Conservation (phyloP, 2,113 vertebrate species). For the Cyphomyrus plagiostoma region DNA sequence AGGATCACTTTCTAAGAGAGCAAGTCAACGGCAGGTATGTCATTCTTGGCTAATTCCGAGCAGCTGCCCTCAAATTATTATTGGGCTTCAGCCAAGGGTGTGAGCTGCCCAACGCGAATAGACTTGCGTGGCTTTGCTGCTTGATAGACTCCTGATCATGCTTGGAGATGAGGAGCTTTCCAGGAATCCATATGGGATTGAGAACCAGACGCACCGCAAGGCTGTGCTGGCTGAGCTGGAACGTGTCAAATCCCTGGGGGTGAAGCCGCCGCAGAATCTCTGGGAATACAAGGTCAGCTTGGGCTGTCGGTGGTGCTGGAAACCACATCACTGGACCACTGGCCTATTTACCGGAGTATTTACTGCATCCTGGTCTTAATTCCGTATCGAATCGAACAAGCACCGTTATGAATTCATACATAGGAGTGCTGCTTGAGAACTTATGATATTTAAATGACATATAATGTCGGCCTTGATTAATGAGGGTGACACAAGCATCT, state of each 20-base stretch:
- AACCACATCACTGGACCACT: neutral
- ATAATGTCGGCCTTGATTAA: neutral
- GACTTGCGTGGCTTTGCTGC: neutral
- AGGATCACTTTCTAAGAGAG: conserved; percentile 72
- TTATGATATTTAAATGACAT: neutral
- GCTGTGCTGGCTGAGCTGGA: conserved; percentile 76
- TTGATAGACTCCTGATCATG: conserved; percentile 72
- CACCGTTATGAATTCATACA: neutral
- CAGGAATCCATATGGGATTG: conserved; percentile 67
- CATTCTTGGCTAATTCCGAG: conserved; percentile 22
- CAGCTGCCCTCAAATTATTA: neutral
- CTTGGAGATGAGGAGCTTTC: conserved; percentile 80
- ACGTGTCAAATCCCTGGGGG: conserved; percentile 68
- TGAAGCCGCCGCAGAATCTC: conserved; percentile 84
- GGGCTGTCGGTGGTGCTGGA: neutral
- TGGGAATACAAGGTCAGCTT: conserved; percentile 88
- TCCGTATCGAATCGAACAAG: neutral
- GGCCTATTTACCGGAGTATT: neutral
- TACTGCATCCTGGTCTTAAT: neutral
- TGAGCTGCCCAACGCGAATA: neutral
- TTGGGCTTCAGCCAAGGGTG: neutral
- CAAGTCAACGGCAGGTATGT: conserved; percentile 84
- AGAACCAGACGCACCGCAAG: conserved; percentile 73
- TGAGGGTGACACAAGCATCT: neutral
- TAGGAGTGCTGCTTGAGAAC: neutral